These are phyloP conservation scores for Acleris literana DNA, from an alignment of 2,888 invertebrate species.

Conservation along the genomic window DNA sequence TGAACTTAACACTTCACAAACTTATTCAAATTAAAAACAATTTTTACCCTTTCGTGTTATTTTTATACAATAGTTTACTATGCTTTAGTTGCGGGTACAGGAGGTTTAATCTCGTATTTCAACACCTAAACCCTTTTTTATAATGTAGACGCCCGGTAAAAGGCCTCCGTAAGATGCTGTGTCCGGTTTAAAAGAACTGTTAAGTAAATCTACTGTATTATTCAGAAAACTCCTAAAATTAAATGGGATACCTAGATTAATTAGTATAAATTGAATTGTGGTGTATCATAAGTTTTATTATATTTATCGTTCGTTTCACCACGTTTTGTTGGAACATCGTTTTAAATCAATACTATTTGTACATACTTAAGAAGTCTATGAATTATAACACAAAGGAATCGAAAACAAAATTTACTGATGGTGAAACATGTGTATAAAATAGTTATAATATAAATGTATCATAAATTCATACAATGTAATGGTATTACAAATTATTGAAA, in stretches of 20 bases:
- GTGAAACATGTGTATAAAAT: slow-evolving; percentile 57
- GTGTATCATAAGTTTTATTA: slow-evolving; percentile 29
- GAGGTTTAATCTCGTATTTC: too few relatives aligned
- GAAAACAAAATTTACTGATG: slow-evolving; percentile 49
- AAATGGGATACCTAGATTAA: slow-evolving; percentile 27
- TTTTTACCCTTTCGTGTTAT: too few relatives aligned
- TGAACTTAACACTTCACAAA: too few relatives aligned
- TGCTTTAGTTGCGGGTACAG: too few relatives aligned
- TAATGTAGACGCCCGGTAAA: neutral
- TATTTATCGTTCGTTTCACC: slow-evolving; percentile 29
- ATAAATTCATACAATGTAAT: slow-evolving; percentile 58
- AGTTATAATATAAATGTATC: slow-evolving; percentile 59
- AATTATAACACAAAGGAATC: slow-evolving; percentile 41
- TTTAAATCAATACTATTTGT: slow-evolving; percentile 35
- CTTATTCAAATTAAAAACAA: too few relatives aligned
- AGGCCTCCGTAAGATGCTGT: neutral
- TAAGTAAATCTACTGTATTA: neutral
- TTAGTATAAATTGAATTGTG: slow-evolving; percentile 30
- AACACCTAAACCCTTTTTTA: too few relatives aligned
- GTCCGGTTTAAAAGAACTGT: slow-evolving; percentile 5
- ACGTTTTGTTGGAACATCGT: slow-evolving; percentile 28
- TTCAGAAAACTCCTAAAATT: neutral
- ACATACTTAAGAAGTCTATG: slow-evolving; percentile 32
- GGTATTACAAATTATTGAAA: slow-evolving; percentile 65
- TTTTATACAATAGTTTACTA: too few relatives aligned